Base-by-base conservation (phyloP, 2,888 invertebrate genomes). In the Abrostola triplasia region DNA sequence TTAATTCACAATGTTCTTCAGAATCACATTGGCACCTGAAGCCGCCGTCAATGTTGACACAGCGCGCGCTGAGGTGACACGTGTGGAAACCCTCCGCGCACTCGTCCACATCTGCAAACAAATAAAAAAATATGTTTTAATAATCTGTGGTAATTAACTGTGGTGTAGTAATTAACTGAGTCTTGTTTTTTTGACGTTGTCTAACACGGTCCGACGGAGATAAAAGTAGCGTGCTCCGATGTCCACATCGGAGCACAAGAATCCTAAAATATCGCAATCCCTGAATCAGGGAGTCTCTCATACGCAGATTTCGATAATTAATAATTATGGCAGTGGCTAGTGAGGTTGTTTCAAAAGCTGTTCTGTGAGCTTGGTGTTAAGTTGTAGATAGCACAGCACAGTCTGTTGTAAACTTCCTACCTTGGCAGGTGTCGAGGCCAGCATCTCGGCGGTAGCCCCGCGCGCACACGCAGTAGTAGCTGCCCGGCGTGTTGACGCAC, bases 401-500 rank as follows among this genome's bases (percentile, higher is more conserved):
- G 24, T n/a, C n/a, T n/a, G n/a, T 24, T 8, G 35, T 6, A 36
- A n/a, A 12, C 37, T 12, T 24, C 8, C 9, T 88, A 96, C 96
- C 96, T 94, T 96, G 94, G 84, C 97, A 97, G 75, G 95, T 95
- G 91, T 96, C 88, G 9, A 95, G 95, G 53, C 95, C 95, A 66
- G 96, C 95, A 67, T 90, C 88, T 38, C 88, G 84, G 24, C 96
- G 95, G 92, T 97, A 98, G 5, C 98, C 98, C 96, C 95, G 76
- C 8, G 96, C 96, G 90, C 98, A 98, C 80, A 97, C 96, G 92
- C 98, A 98, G 90, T 97, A 97, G 93, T 97, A 98, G 96, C 98
- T 98, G 79, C 98, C 98, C 49, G 98, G 98, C 95, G 97, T 97
- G 92, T 98, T 98, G 90, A 98, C 96, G 92, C 98, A 98, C 59